Evolutionary conservation across 2,888 invertebrate species (phyloP).

Genomic region (Pegoplata infirma): DNA sequence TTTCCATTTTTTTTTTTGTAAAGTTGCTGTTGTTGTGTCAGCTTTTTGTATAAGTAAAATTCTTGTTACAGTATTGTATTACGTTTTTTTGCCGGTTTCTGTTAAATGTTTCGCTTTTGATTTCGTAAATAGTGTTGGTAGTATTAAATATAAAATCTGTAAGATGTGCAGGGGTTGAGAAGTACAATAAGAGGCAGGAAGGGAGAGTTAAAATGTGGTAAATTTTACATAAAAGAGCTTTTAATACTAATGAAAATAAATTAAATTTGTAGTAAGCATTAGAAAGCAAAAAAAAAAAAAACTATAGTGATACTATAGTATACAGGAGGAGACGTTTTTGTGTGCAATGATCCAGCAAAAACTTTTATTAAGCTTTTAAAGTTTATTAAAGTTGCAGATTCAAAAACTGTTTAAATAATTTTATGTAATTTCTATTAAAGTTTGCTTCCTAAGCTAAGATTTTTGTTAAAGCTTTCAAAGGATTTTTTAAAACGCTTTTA

Average conservation of each 20-base stretch:
- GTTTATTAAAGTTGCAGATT: too few relatives aligned
- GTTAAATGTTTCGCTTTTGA: conserved; percentile 62
- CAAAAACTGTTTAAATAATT: too few relatives aligned
- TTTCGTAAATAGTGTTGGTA: conserved; percentile 58
- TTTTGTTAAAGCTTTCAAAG: too few relatives aligned
- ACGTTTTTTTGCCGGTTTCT: conserved; percentile 47
- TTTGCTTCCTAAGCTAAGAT: too few relatives aligned
- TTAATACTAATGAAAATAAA: conserved; percentile 62
- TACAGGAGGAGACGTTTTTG: background rate
- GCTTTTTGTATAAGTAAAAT: conserved; percentile 20
- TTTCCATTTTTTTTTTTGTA: conserved; percentile 44
- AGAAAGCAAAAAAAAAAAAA: conserved; percentile 2
- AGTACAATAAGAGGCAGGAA: too few relatives aligned
- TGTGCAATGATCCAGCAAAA: too few relatives aligned
- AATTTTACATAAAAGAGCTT: conserved; percentile 63
- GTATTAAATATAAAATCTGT: conserved; percentile 21
- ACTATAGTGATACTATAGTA: background rate
- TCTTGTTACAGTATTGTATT: conserved; percentile 37
- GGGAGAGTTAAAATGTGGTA: conserved; percentile 57
- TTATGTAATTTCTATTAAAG: too few relatives aligned
- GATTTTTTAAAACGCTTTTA: too few relatives aligned
- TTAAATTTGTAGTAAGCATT: conserved; percentile 41
- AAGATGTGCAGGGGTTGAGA: background rate
- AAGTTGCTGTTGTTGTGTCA: conserved; percentile 33
- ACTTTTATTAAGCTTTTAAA: too few relatives aligned